These are phyloP conservation scores for Balaeniceps rex DNA, from an alignment of 2,113 vertebrate genomes.

Conservation along the genomic window DNA sequence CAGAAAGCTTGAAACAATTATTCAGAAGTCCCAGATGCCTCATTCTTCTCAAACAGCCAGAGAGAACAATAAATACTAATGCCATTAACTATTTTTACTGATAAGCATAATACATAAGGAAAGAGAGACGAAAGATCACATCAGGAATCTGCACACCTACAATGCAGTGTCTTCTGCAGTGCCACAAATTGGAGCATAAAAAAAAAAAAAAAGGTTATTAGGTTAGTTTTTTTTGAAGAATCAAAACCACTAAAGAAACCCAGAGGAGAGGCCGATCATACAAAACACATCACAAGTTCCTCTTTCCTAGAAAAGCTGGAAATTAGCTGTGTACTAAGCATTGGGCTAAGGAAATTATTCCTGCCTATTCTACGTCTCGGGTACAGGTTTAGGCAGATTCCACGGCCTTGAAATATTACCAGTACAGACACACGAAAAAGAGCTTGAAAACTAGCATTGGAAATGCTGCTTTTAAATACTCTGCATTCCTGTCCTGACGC, in stretches of 20 bases:
- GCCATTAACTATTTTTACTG: background rate
- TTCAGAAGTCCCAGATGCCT: background rate
- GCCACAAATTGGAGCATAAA: background rate
- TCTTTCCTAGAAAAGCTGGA: background rate
- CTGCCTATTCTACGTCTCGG: background rate
- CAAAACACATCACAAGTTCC: background rate
- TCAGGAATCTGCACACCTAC: background rate
- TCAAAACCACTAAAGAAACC: background rate
- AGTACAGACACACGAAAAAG: background rate
- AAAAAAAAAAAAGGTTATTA: background rate
- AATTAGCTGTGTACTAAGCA: background rate
- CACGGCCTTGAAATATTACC: background rate
- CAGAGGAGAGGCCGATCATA: background rate
- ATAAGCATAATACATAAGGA: background rate
- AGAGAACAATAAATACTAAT: background rate
- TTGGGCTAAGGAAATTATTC: background rate
- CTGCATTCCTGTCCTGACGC: background rate
- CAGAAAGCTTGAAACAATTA: background rate
- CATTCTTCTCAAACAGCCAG: background rate
- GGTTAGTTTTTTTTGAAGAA: background rate
- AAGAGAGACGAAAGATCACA: background rate
- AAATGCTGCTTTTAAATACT: background rate
- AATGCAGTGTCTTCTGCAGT: background rate
- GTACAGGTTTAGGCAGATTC: conserved; percentile 9
- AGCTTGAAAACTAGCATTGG: background rate